Conservation (phyloP, 2,797 vertebrate genomes). For the Peromyscus aztecus region DNA sequence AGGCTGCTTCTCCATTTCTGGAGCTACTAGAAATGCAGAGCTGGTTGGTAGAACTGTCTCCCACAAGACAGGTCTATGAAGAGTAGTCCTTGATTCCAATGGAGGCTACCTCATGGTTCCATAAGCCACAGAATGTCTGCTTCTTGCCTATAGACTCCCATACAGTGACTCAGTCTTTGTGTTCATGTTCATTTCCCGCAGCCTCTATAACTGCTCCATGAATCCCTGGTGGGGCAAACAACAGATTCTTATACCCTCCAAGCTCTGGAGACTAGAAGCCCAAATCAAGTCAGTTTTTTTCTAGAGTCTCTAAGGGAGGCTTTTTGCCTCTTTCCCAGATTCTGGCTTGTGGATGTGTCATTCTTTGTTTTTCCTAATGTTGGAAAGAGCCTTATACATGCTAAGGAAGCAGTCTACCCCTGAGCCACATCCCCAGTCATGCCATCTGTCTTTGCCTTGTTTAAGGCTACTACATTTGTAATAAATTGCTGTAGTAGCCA, state of each 20-base stretch:
- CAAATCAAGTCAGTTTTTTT: background rate
- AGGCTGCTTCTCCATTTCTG: background rate
- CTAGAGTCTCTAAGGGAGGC: too few species aligned
- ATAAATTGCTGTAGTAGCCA: background rate
- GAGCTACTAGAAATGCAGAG: background rate
- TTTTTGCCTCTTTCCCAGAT: background rate
- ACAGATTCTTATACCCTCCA: background rate
- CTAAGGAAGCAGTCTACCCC: background rate
- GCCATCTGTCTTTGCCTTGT: background rate
- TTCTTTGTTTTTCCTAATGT: background rate
- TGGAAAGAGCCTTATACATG: background rate
- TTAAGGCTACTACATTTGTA: background rate
- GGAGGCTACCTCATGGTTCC: background rate
- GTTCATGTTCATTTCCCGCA: background rate
- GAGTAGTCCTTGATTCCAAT: background rate
- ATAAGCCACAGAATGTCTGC: background rate
- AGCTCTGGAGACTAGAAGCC: background rate
- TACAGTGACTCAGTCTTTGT: background rate
- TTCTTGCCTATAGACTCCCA: background rate
- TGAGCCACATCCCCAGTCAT: background rate
- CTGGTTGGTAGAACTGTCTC: background rate
- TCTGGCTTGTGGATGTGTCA: background rate
- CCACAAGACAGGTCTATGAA: background rate
- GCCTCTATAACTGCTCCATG: background rate
- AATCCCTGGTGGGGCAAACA: background rate